Evolutionary conservation across 1,140 invertebrate species (phyloP).

Genomic region (Halesus radiatus): DNA sequence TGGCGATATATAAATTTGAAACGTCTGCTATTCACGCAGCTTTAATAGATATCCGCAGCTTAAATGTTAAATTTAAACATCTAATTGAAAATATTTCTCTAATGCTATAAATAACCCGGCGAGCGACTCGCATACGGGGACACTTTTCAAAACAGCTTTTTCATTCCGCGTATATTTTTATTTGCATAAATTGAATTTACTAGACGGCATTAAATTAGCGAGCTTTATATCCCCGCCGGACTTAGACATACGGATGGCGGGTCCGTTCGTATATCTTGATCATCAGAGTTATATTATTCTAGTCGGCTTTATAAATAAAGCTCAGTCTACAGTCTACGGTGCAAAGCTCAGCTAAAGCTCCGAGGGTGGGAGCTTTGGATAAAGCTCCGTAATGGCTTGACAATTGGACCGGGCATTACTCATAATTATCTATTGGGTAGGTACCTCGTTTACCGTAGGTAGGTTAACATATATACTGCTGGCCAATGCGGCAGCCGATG

Average conservation of each 20-base stretch:
- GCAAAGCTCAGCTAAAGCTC: constrained; percentile 34
- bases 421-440: constrained; percentile 56
- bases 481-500: constrained; percentile 9
- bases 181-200: constrained; percentile 43
- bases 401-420: constrained; percentile 54
- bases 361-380: constrained; percentile 44
- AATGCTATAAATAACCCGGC: neutral
- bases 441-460: neutral
- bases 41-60: neutral
- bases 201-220: constrained; percentile 27
- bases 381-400: constrained; percentile 55
- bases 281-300: constrained; percentile 17
- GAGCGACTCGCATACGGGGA: neutral
- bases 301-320: neutral
- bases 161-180: constrained; percentile 22
- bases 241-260: constrained; percentile 18
- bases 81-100: constrained; percentile 16
- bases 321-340: constrained; percentile 5
- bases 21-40: neutral
- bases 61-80: constrained; percentile 5
- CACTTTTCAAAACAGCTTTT: constrained; percentile 29
- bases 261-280: constrained; percentile 34
- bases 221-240: constrained; percentile 5
- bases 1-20: too few species aligned
- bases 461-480: neutral